phyloP scores from a whole-genome alignment of 30 jellyfish, hydroid and myxozoan genomes.

The Chrysaora quinquecirrha region DNA sequence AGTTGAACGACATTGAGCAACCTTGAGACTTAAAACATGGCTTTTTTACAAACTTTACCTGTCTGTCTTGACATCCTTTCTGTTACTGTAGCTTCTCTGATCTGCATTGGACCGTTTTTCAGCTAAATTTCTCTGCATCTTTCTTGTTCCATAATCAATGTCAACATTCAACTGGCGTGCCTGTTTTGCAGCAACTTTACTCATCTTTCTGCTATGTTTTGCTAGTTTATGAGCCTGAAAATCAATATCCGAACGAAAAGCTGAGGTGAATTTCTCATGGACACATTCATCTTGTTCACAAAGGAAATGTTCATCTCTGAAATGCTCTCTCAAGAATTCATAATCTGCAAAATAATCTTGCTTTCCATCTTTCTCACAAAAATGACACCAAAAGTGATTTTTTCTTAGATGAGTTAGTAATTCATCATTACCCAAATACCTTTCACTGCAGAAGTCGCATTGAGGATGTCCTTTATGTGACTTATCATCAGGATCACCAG shows the following conservation, averaged over 20 bases:
- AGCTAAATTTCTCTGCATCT: background rate
- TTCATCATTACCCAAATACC: slow-evolving; percentile 88
- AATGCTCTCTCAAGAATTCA: slow-evolving; percentile 81
- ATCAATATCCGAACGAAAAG: slow-evolving; percentile 85
- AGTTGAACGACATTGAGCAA: too few relatives aligned
- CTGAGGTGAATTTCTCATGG: slow-evolving; percentile 90
- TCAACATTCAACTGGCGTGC: slow-evolving; percentile 82
- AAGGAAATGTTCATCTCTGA: slow-evolving; percentile 71
- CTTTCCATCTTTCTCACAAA: slow-evolving; percentile 96
- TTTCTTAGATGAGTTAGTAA: slow-evolving; percentile 82
- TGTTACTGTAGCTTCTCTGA: background rate
- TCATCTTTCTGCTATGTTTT: slow-evolving; percentile 77
- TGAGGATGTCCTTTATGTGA: slow-evolving; percentile 96
- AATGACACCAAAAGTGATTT: slow-evolving; percentile 98
- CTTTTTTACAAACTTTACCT: too few relatives aligned
- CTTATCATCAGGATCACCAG: slow-evolving; percentile 85
- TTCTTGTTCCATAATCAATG: slow-evolving; percentile 76
- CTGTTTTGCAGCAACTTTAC: slow-evolving; percentile 82
- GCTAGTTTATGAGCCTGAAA: slow-evolving; percentile 91
- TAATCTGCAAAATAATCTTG: slow-evolving; percentile 88
- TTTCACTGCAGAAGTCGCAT: slow-evolving; percentile 89
- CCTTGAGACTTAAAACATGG: too few relatives aligned
- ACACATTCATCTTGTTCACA: slow-evolving; percentile 90
- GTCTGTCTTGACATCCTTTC: too few relatives aligned
- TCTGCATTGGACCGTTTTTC: background rate